Conservation (phyloP, 2,113 vertebrate genomes). For the Manacus vitellinus region DNA sequence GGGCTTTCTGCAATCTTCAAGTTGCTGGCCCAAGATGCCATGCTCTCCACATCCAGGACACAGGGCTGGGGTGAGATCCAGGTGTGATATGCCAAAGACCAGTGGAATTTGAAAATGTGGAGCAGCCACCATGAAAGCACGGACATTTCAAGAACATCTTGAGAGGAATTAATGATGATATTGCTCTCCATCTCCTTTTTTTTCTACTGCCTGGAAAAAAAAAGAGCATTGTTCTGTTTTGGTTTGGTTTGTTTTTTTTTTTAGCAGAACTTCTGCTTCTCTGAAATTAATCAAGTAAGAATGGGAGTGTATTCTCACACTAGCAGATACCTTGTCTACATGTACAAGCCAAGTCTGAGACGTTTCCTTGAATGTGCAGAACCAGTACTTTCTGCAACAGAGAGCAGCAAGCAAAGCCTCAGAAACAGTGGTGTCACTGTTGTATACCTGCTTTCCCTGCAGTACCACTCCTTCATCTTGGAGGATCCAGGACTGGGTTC, state of each 20-base stretch:
- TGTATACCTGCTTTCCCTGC: neutral
- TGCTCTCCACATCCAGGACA: neutral
- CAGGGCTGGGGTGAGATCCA: neutral
- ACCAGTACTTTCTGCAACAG: neutral
- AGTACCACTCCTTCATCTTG: neutral
- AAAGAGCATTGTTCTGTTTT: neutral
- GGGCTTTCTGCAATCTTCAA: neutral
- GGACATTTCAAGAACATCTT: neutral
- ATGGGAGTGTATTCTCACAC: neutral
- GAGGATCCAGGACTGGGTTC: neutral
- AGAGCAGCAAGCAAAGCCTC: neutral
- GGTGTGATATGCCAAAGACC: neutral
- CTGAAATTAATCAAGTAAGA: neutral
- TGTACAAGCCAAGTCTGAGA: neutral
- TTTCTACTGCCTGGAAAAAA: neutral
- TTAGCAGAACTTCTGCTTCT: neutral
- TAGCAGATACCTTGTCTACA: neutral
- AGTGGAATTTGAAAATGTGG: neutral
- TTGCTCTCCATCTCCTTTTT: neutral
- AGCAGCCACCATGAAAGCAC: neutral
- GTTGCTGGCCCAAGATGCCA: neutral
- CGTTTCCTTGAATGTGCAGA: neutral
- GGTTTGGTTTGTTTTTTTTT: neutral
- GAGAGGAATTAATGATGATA: neutral
- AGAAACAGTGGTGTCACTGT: neutral